Percentiles rank a stretch among this genome's conserved stretches.
phyloP scores from a whole-genome alignment of 1,140 invertebrate genomes.

The Monochamus saltuarius region DNA sequence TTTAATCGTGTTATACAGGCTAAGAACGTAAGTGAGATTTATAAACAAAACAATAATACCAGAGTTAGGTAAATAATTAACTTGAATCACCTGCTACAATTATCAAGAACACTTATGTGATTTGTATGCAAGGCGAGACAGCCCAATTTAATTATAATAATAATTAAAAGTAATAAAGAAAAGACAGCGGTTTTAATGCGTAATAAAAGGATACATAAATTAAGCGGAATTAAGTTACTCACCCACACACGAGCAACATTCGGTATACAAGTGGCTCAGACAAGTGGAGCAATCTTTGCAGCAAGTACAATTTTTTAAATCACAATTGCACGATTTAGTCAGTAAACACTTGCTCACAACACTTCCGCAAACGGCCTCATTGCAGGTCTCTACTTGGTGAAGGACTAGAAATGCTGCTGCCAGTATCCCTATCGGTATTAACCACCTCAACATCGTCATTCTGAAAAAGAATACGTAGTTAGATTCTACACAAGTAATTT shows the following conservation, averaged over 20 bases:
- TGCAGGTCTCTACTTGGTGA: slow-evolving; percentile 48
- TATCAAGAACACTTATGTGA: background rate
- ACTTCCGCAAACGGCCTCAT: slow-evolving; percentile 88
- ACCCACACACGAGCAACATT: slow-evolving; percentile 93
- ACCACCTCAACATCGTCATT: slow-evolving; percentile 27
- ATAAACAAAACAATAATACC: too few species aligned
- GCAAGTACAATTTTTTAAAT: slow-evolving; percentile 77
- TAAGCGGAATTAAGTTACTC: slow-evolving; percentile 10
- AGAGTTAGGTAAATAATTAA: too few species aligned
- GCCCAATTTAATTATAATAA: too few species aligned
- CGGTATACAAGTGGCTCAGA: slow-evolving; percentile 82
- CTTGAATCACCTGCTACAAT: too few species aligned
- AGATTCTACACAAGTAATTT: too few species aligned
- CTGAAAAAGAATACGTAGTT: slow-evolving; percentile 17
- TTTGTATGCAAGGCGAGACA: too few species aligned
- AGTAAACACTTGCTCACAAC: slow-evolving; percentile 95
- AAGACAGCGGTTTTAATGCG: background rate
- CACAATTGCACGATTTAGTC: slow-evolving; percentile 91
- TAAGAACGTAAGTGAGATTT: too few species aligned
- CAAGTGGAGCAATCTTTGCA: slow-evolving; percentile 91
- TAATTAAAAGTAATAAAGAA: background rate
- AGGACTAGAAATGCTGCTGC: slow-evolving; percentile 18
- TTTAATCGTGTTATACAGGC: too few species aligned
- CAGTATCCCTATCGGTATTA: slow-evolving; percentile 12
- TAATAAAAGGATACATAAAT: background rate